Conservation (phyloP, 2,797 vertebrate species). For the Smutsia gigantea region DNA sequence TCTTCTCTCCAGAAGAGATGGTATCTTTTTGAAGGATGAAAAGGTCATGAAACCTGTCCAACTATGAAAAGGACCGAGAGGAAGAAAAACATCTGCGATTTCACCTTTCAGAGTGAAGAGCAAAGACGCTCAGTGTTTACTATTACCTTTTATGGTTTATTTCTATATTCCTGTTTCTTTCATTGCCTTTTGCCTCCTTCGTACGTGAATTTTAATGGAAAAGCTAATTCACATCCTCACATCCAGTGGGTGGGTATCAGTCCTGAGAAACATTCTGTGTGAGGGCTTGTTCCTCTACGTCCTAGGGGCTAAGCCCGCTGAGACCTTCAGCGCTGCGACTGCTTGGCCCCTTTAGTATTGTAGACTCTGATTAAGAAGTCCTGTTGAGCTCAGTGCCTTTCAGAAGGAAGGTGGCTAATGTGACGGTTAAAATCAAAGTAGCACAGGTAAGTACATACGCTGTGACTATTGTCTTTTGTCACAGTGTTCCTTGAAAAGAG, state of each 20-base stretch:
- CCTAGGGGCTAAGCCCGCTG: not conserved
- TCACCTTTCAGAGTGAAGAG: not conserved
- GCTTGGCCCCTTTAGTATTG: conserved; percentile 23
- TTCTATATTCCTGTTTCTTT: conserved; percentile 2
- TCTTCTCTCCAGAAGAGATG: not conserved
- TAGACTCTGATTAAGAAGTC: conserved; percentile 55
- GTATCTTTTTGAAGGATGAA: conserved; percentile 37
- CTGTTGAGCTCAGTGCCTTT: conserved; percentile 57
- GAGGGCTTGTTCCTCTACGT: conserved; percentile 33
- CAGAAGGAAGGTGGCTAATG: conserved; percentile 49
- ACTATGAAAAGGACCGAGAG: not conserved
- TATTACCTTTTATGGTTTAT: not conserved
- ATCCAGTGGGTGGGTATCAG: not conserved
- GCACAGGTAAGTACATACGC: not conserved
- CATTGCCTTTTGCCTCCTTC: not conserved
- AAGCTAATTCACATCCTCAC: not conserved
- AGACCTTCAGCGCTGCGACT: conserved; percentile 44
- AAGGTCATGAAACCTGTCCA: not conserved
- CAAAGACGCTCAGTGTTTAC: not conserved
- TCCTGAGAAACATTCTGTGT: not conserved
- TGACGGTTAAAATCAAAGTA: conserved; percentile 60
- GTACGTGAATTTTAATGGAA: conserved; percentile 63
- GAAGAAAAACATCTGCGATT: not conserved
- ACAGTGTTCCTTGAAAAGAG: conserved; percentile 36
- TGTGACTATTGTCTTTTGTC: conserved; percentile 71